Percentiles rank a stretch among this genome's conserved stretches.
These are phyloP conservation scores for Lithophane ornitopus DNA, from an alignment of 2,888 invertebrate species.

Conservation along the genomic window DNA sequence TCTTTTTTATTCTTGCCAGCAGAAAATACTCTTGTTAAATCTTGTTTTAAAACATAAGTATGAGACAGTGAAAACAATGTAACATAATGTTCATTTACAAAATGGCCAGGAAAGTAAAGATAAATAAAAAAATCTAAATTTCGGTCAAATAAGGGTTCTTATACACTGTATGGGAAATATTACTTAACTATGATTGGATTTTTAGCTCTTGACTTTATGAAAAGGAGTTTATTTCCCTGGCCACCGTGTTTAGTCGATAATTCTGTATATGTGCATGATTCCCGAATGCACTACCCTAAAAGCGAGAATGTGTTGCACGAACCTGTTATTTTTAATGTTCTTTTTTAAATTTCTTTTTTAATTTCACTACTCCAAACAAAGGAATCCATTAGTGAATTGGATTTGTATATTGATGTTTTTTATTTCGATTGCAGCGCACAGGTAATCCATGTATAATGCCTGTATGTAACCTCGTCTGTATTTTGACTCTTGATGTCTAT, in stretches of 20 bases:
- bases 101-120: slow-evolving; percentile 58
- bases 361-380: slow-evolving; percentile 81
- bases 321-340: slow-evolving; percentile 72
- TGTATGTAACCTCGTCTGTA: slow-evolving; percentile 59
- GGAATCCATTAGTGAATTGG: slow-evolving; percentile 87
- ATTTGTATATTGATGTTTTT: slow-evolving; percentile 77
- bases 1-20: not conserved
- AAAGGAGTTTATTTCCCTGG: slow-evolving; percentile 68
- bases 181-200: slow-evolving; percentile 3
- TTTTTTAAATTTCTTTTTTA: slow-evolving; percentile 74
- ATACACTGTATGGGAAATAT: not conserved
- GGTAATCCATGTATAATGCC: slow-evolving; percentile 63
- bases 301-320: slow-evolving; percentile 89
- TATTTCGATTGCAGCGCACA: slow-evolving; percentile 67
- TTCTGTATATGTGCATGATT: slow-evolving; percentile 87
- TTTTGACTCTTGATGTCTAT: slow-evolving; percentile 61
- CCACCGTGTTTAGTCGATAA: slow-evolving; percentile 69
- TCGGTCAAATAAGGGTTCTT: not conserved
- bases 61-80: slow-evolving; percentile 27
- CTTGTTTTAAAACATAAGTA: not conserved
- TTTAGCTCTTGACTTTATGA: not conserved
- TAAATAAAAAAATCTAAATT: not conserved
- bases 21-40: not conserved
- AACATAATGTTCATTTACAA: slow-evolving; percentile 47
- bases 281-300: slow-evolving; percentile 88